Evolutionary conservation across 2,113 vertebrate species (phyloP), one percentile per base, ranked within the genome.

Genomic region (Edolisoma coerulescens): DNA sequence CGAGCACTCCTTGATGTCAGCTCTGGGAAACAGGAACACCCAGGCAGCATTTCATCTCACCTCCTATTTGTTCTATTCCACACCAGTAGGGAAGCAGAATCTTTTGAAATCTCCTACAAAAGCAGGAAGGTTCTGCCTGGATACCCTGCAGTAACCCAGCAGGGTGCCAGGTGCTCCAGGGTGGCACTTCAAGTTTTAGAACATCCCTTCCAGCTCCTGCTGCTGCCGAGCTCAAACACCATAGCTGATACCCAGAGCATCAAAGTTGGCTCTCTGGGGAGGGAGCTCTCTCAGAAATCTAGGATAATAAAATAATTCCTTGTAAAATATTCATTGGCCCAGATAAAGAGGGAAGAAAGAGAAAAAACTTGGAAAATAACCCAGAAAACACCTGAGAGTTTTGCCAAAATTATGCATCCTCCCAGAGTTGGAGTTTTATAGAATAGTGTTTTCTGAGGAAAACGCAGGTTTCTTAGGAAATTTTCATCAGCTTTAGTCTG

Each of bases 351-450:
- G 3, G 23, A 76, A 4, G 27, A 82, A 85, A 67, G 14, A 45
- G 10, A 15, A 92, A 83, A 59, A 27, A 20, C 7, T 57, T 41
- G 11, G 10, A 79, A 89, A 85, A 82, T 54, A 59, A 67, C 10
- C 3, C 22, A 50, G 28, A 57, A 74, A 71, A 59, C 3, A 75
- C 3, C 7, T 19, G 37, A 54, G 26, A 67, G 13, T 75, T 95
- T 67, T 75, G 8, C 7, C 30, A 59, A 59, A 91, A 63, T 39
- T 37, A 20, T 50, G 13, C 13, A 23, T 26, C 7, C 4, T n/a
- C 1, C 13, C 15, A 8, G 4, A 61, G 5, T 2, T 79, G 21
- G 3, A 2, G 6, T 12, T 56, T 76, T 56, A n/a, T 1, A 35
- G 17, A 11, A 8, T 3, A 18, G 7, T 32, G 37, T 42, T 93